Conservation (phyloP, 2,113 vertebrate species). For the Parus major region DNA sequence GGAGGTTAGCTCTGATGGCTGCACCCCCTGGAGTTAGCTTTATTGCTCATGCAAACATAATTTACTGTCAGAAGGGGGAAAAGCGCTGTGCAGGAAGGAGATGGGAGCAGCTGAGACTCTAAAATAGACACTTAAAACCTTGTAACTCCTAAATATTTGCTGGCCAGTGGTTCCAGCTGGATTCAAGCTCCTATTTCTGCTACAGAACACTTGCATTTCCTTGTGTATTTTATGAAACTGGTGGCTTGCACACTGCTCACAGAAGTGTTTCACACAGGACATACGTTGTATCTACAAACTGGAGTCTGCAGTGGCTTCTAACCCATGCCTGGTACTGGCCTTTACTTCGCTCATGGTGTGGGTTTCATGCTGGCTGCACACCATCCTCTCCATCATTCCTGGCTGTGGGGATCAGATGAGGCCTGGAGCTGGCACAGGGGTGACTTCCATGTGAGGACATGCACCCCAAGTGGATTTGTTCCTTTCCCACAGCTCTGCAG, state of each 20-base stretch:
- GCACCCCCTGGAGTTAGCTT: constrained; percentile 14
- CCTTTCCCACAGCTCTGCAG: background rate
- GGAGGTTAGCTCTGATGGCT: background rate
- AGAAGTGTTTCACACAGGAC: background rate
- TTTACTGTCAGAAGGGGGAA: background rate
- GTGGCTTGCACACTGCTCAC: background rate
- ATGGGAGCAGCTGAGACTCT: background rate
- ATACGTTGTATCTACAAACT: background rate
- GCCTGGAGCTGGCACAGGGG: background rate
- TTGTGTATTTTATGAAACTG: background rate
- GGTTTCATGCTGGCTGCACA: background rate
- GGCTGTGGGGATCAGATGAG: background rate
- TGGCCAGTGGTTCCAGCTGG: background rate
- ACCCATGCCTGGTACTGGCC: background rate
- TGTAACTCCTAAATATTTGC: background rate
- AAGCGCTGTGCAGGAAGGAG: constrained; percentile 1
- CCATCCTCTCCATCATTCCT: background rate
- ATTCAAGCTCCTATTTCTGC: background rate
- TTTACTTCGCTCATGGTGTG: background rate
- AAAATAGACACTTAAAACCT: background rate
- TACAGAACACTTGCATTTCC: background rate
- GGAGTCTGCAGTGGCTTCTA: background rate
- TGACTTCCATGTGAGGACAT: background rate
- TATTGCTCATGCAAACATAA: constrained; percentile 6
- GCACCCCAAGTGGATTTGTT: background rate